These are phyloP conservation scores for Spondyliosoma cantharus DNA, from an alignment of 2,797 vertebrate genomes.

Conservation along the genomic window DNA sequence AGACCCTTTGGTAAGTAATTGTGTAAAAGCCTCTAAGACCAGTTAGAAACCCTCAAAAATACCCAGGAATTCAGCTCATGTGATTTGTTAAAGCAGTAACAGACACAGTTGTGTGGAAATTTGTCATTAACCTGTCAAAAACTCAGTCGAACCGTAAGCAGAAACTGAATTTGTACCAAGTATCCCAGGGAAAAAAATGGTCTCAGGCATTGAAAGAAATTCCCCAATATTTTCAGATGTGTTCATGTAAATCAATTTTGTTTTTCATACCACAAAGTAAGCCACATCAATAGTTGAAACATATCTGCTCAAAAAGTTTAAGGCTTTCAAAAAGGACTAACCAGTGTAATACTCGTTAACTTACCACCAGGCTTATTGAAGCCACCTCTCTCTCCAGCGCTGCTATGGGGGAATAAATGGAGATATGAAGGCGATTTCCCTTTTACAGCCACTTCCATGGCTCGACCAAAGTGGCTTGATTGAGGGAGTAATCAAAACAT, in stretches of 20 bases:
- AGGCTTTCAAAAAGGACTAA: conserved; percentile 91
- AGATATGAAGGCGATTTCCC: conserved; percentile 99
- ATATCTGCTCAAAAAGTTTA: conserved; percentile 71
- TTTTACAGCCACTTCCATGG: conserved; percentile 97
- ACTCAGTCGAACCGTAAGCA: conserved; percentile 75
- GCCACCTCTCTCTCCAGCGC: conserved; percentile 99
- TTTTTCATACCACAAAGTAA: conserved; percentile 76
- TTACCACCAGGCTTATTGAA: conserved; percentile 99
- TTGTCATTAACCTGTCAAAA: conserved; percentile 72
- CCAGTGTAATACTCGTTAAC: conserved; percentile 99
- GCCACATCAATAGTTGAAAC: conserved; percentile 70
- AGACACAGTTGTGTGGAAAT: conserved; percentile 66
- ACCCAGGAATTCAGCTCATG: conserved; percentile 63
- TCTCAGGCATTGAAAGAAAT: conserved; percentile 75
- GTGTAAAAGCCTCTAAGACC: conserved; percentile 80
- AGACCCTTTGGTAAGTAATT: conserved; percentile 76
- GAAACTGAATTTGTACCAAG: conserved; percentile 76
- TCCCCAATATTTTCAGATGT: conserved; percentile 70
- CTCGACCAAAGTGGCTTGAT: conserved; percentile 96
- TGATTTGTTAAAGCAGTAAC: conserved; percentile 65
- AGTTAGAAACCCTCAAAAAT: conserved; percentile 72
- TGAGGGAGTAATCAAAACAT: conserved; percentile 94
- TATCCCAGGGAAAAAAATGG: conserved; percentile 75
- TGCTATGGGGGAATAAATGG: conserved; percentile 99
- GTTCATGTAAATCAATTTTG: conserved; percentile 67